Percentiles rank a stretch among this genome's conserved stretches.
Evolutionary conservation across 2,797 vertebrate genomes (phyloP).

Genomic region (Buphagus erythrorhynchus): DNA sequence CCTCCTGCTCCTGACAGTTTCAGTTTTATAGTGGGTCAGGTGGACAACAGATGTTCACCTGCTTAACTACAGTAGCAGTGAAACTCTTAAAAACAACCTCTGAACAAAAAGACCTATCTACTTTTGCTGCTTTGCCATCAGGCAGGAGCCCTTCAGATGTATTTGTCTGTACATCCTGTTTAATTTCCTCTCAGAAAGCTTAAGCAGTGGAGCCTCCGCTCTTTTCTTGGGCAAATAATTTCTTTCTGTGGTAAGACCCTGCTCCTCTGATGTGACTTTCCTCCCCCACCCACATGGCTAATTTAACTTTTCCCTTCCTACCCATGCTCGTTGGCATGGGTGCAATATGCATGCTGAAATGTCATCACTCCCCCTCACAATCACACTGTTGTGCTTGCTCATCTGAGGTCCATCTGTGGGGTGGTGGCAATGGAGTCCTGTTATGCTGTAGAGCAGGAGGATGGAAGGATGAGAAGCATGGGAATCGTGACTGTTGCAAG

Average conservation of each 20-base stretch:
- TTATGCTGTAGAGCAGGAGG: background rate
- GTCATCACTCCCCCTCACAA: background rate
- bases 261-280: background rate
- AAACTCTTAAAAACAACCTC: background rate
- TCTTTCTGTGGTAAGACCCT: background rate
- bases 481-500: background rate
- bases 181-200: conserved; percentile 51
- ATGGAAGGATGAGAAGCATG: background rate
- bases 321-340: background rate
- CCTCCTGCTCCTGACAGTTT: background rate
- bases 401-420: conserved; percentile 43
- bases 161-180: background rate
- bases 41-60: conserved; percentile 53
- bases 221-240: background rate
- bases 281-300: background rate
- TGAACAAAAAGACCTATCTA: background rate
- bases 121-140: background rate
- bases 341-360: background rate
- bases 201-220: background rate
- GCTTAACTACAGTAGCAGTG: conserved; percentile 29
- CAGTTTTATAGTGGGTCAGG: conserved; percentile 4
- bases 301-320: conserved; percentile 41
- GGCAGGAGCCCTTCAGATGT: background rate
- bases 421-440: background rate
- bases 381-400: background rate